phyloP scores from a whole-genome alignment of 2,888 invertebrate genomes.

The Nymphalis urticae region DNA sequence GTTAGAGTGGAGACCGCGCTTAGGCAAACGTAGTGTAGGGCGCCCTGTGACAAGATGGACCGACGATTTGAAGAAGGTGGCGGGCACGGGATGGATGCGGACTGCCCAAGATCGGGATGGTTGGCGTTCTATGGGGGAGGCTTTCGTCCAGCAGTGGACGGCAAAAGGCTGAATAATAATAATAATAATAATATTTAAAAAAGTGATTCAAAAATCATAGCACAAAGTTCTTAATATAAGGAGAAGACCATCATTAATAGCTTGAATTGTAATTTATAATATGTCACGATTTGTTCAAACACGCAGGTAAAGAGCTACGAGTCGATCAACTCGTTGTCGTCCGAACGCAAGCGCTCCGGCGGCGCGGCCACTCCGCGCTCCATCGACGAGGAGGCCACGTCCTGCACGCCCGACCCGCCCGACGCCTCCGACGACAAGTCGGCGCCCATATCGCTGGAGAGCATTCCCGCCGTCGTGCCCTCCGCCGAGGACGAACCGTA shows the following conservation, averaged over 20 bases:
- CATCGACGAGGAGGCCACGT: conserved; percentile 71
- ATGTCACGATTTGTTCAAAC: not conserved
- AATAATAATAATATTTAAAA: not conserved
- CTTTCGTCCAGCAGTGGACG: too few relatives aligned
- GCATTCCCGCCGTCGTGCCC: conserved; percentile 62
- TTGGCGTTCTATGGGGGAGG: too few relatives aligned
- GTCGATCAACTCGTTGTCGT: conserved; percentile 84
- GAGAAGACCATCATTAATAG: too few relatives aligned
- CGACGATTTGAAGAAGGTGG: too few relatives aligned
- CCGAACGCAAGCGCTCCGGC: conserved; percentile 79
- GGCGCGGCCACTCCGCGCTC: conserved; percentile 78
- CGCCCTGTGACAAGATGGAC: too few relatives aligned
- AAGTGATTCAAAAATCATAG: not conserved
- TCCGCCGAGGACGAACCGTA: conserved; percentile 83
- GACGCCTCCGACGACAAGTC: conserved; percentile 69
- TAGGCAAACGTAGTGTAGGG: too few relatives aligned
- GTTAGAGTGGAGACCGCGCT: too few relatives aligned
- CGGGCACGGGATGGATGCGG: too few relatives aligned
- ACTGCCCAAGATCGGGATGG: too few relatives aligned
- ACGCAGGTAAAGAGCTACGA: conserved; percentile 84
- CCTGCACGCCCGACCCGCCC: conserved; percentile 65
- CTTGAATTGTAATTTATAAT: too few relatives aligned
- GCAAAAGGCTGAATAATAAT: too few relatives aligned
- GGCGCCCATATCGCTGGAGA: conserved; percentile 69
- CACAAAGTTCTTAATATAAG: not conserved